Percentiles rank a stretch among this genome's conserved stretches.
Conservation (phyloP, 1,140 invertebrate genomes). For the Paracyclopina nana region DNA sequence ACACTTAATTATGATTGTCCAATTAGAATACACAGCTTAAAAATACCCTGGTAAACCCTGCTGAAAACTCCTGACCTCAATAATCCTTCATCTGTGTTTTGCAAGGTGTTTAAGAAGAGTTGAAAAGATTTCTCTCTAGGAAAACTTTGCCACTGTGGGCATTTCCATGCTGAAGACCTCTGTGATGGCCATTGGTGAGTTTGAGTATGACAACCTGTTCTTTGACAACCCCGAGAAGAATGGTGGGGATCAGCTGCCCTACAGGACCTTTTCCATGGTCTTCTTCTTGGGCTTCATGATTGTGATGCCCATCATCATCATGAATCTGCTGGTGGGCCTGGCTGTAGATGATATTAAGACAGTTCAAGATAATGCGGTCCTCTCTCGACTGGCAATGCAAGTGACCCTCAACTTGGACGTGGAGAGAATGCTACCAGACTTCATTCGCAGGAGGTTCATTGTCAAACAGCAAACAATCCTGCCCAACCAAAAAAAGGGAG, state of each 20-base stretch:
- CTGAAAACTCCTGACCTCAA: no score
- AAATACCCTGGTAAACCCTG: no score
- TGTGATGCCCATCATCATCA: slow-evolving; percentile 56
- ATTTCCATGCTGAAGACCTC: slow-evolving; percentile 56
- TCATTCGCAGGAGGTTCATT: slow-evolving; percentile 26
- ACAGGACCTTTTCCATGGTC: slow-evolving; percentile 28
- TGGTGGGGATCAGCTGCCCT: not conserved
- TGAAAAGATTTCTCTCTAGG: no score
- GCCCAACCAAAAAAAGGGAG: slow-evolving; percentile 23
- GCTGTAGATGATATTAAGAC: slow-evolving; percentile 26
- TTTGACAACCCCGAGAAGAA: slow-evolving; percentile 30
- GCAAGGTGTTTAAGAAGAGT: no score
- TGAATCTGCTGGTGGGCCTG: slow-evolving; percentile 46
- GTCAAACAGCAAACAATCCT: slow-evolving; percentile 23
- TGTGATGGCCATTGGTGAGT: slow-evolving; percentile 69
- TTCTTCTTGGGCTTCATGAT: slow-evolving; percentile 53
- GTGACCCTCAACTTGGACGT: slow-evolving; percentile 30
- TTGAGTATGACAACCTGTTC: slow-evolving; percentile 64
- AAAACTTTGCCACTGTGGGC: slow-evolving; percentile 16
- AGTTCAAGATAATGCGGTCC: slow-evolving; percentile 29
- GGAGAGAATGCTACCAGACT: slow-evolving; percentile 27
- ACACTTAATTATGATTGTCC: no score
- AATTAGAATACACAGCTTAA: no score
- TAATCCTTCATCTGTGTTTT: no score
- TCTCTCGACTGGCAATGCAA: slow-evolving; percentile 34